Conservation (phyloP, 2,888 invertebrate genomes). For the Torymus aiolomorphi region DNA sequence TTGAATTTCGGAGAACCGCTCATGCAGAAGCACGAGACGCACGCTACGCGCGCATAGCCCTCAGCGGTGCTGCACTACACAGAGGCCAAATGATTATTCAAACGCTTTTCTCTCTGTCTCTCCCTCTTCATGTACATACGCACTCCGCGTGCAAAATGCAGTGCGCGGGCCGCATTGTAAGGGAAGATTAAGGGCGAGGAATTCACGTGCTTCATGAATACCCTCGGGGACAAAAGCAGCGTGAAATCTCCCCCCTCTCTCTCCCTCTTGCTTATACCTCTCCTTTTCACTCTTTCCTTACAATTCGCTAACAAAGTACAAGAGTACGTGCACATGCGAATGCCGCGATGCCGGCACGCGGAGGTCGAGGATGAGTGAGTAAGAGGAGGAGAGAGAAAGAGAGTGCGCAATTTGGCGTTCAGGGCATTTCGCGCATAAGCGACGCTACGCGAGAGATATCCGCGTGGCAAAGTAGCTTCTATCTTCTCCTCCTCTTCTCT, state of each 20-base stretch:
- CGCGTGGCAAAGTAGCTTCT: not conserved
- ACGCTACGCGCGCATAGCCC: too few relatives aligned
- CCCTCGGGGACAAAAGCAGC: slow-evolving; percentile 38
- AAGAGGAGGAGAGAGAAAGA: not conserved
- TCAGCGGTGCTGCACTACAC: not conserved
- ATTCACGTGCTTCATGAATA: slow-evolving; percentile 47
- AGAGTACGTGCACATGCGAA: not conserved
- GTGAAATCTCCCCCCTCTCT: slow-evolving; percentile 23
- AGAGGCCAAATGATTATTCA: slow-evolving; percentile 18
- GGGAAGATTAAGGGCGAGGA: slow-evolving; percentile 42
- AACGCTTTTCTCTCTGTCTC: slow-evolving; percentile 13
- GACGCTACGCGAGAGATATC: slow-evolving; percentile 17
- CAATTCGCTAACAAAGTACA: slow-evolving; percentile 37
- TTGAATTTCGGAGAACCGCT: too few relatives aligned
- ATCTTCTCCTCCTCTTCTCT: not conserved
- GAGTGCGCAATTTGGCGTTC: slow-evolving; percentile 31
- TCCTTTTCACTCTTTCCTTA: slow-evolving; percentile 30
- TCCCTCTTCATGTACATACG: not conserved
- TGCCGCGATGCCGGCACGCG: not conserved
- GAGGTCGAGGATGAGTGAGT: not conserved
- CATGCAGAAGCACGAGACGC: too few relatives aligned
- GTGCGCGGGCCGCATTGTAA: slow-evolving; percentile 12
- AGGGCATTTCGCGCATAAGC: slow-evolving; percentile 26
- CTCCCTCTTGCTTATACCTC: not conserved
- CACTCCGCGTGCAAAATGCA: not conserved